These are phyloP conservation scores for Colius striatus DNA, from an alignment of 2,113 vertebrate genomes.

Conservation along the genomic window DNA sequence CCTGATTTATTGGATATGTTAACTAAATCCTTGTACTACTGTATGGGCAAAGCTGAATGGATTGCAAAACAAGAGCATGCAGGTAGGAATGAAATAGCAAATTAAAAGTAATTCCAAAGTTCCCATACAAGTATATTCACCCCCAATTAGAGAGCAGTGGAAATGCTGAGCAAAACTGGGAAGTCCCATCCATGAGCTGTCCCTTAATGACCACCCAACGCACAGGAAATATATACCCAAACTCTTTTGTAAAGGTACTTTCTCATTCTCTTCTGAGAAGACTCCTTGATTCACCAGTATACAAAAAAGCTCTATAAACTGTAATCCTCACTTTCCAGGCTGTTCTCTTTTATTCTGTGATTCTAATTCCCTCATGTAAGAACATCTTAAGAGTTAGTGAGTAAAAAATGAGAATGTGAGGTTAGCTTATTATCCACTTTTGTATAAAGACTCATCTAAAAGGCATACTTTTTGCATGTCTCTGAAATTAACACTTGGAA, in stretches of 20 bases:
- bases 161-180: neutral
- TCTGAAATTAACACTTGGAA: neutral
- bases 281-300: accelerated
- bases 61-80: neutral
- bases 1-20: neutral
- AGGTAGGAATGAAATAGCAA: neutral
- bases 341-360: neutral
- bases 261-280: neutral
- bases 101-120: neutral
- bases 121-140: accelerated
- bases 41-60: neutral
- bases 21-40: neutral
- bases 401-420: neutral
- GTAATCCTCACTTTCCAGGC: neutral
- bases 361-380: accelerated
- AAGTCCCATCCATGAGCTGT: neutral
- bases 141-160: neutral
- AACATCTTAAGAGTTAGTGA: neutral
- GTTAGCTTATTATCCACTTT: neutral
- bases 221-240: neutral
- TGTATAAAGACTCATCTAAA: neutral
- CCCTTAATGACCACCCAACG: neutral
- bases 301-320: neutral
- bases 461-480: accelerated
- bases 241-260: neutral